Conservation (phyloP, 2,113 vertebrate genomes). For the Martes martes region DNA sequence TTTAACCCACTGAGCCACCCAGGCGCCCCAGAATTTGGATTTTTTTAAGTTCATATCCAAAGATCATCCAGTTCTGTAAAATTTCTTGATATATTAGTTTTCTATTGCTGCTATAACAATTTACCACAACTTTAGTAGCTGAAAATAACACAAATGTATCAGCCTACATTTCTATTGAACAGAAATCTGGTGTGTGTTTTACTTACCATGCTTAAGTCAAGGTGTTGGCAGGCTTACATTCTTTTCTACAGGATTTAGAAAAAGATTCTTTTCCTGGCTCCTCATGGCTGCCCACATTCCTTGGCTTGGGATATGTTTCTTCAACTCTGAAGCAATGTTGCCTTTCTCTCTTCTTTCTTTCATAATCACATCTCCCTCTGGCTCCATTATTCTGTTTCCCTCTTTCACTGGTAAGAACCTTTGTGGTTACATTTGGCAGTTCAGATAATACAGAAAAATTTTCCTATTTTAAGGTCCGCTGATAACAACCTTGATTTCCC, state of each 20-base stretch:
- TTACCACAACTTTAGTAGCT: not conserved
- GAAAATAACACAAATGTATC: not conserved
- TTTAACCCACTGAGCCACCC: no score
- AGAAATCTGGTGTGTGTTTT: not conserved
- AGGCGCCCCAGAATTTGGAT: not conserved
- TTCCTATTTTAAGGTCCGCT: not conserved
- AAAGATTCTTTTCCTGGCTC: not conserved
- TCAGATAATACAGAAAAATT: not conserved
- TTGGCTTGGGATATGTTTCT: not conserved
- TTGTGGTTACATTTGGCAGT: not conserved
- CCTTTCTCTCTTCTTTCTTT: not conserved
- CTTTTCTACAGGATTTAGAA: not conserved
- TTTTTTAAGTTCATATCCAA: not conserved
- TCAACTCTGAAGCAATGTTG: not conserved
- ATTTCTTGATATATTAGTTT: not conserved
- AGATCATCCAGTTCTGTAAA: not conserved
- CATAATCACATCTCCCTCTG: not conserved
- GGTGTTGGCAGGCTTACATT: not conserved
- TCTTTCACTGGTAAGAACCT: not conserved
- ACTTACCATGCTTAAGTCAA: not conserved
- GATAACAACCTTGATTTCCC: not conserved
- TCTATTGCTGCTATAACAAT: not conserved
- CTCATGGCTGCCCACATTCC: not conserved
- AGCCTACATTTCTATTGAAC: not conserved
- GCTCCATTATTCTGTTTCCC: not conserved